Conservation (phyloP, 2,797 vertebrate species). For the Phataginus tetradactyla region DNA sequence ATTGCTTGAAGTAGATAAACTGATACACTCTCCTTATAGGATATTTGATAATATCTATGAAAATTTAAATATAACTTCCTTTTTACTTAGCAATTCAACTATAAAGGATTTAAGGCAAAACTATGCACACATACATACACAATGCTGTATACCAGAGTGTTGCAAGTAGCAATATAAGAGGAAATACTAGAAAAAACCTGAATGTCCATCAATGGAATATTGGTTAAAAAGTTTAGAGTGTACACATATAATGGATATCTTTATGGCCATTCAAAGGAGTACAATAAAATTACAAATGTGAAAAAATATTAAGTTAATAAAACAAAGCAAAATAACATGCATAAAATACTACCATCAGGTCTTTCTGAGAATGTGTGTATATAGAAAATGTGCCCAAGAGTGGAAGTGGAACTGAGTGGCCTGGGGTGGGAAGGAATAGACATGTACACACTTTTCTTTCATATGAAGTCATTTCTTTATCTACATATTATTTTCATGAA, state of each 20-base stretch:
- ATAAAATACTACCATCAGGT: not conserved
- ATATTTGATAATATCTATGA: not conserved
- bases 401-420: not conserved
- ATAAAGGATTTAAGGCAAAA: not conserved
- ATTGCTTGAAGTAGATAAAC: not conserved
- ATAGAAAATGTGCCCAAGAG: not conserved
- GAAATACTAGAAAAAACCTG: not conserved
- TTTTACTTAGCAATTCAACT: not conserved
- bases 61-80: not conserved
- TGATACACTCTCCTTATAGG: not conserved
- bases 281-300: not conserved
- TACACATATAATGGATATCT: not conserved
- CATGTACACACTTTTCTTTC: not conserved
- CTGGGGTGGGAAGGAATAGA: fast-evolving
- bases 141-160: not conserved
- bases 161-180: not conserved
- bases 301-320: not conserved
- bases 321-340: not conserved
- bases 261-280: not conserved
- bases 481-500: not conserved
- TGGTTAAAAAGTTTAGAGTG: not conserved
- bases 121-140: not conserved
- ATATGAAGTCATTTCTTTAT: not conserved
- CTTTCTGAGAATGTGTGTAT: not conserved
- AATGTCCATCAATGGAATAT: not conserved